Percentiles rank a stretch among this genome's conserved stretches.
Evolutionary conservation across 2,888 invertebrate species (phyloP).

Genomic region (Allolobophora icterica): DNA sequence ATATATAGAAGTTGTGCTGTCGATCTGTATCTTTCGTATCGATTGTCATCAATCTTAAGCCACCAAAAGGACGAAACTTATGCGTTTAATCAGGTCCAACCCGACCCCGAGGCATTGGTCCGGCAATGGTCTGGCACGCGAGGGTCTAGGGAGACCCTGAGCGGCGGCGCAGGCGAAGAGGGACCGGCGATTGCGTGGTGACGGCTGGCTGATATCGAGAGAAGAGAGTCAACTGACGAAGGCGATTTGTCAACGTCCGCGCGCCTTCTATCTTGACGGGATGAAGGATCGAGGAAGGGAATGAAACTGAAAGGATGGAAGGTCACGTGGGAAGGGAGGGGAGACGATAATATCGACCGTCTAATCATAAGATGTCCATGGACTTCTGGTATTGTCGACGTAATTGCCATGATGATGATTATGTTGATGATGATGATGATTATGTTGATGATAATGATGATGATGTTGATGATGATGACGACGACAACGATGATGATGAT

Average conservation of each 20-base stretch:
- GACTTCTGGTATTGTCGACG: background rate
- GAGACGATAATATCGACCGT: background rate
- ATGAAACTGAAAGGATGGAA: background rate
- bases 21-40: background rate
- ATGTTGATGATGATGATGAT: background rate
- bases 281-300: background rate
- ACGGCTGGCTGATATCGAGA: background rate
- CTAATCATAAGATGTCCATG: background rate
- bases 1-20: background rate
- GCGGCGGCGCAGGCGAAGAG: background rate
- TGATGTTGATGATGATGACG: conserved; percentile 23
- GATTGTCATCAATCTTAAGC: conserved; percentile 17
- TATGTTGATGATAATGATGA: background rate
- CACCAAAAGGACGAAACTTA: background rate
- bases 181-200: conserved; percentile 10
- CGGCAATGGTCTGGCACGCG: conserved; percentile 4
- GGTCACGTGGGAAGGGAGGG: background rate
- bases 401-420: background rate
- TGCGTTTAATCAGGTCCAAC: conserved; percentile 11
- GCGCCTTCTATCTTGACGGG: background rate
- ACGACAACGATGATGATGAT: conserved; percentile 6
- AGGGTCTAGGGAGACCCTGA: background rate
- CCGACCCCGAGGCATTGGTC: background rate
- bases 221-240: background rate
- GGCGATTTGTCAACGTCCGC: background rate